Base-by-base conservation (phyloP, 2,888 invertebrate species). In the Hypena proboscidalis region DNA sequence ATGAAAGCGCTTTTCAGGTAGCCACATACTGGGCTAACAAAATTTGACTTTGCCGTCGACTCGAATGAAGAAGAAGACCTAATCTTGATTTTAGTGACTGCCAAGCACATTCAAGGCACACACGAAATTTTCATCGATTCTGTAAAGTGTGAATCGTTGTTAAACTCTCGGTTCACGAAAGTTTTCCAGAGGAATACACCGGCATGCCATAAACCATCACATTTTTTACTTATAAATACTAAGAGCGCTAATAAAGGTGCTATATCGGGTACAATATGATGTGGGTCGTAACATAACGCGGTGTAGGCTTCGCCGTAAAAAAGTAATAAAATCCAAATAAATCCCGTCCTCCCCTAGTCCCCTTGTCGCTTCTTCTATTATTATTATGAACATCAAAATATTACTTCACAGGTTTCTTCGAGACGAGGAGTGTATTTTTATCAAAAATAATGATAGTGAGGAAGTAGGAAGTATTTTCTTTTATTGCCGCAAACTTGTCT, bases 261-360 rank as follows among this genome's bases (percentile, higher is more conserved):
- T 47, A 66, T 64, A 64, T 58, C 36, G 21, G 65, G 57, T 65
- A 67, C 68, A 67, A 69, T 74, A 69, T 68, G 66, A 61, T 45
- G 60, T 58, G 63, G 70, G 73, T 77, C 78, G 77, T 80, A 81
- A 74, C 76, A 70, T 67, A 60, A 69, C 69, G 70, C 70, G 73
- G 70, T 79, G 77, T 77, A 75, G 75, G 66, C 67, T 64, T 70
- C 70, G 70, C 79, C 88, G 83, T 87, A 87, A 88, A 90, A 89
- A 87, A 81, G 90, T 87, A 89, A 89, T 90, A 90, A 90, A 90
- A 90, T 77, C 71, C 70, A 73, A 83, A 89, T 89, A 89, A 88
- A 89, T 89, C 87, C 79, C 78, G 75, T 62, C 63, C 67, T 56
- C 81, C 82, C 81, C 74, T 58, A 38, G 34, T 19, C 44, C 34